A percentile compares a stretch with the other conserved stretches of the same genome.
Conservation (phyloP, 2,113 vertebrate genomes). For the Plecturocebus donacophilus region DNA sequence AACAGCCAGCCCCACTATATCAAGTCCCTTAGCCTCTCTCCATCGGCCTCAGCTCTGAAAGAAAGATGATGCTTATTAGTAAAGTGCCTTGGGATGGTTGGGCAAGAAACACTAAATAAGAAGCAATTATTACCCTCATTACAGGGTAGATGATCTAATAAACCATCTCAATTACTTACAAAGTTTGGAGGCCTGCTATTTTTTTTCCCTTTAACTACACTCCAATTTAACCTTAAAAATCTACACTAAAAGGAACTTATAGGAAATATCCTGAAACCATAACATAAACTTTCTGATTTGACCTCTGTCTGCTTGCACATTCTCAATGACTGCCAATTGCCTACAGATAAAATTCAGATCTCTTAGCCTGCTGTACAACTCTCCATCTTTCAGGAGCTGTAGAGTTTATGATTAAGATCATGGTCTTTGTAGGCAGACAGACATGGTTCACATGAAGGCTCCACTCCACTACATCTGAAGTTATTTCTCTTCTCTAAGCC, state of each 20-base stretch:
- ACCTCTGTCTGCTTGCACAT: not conserved
- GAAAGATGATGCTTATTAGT: slow-evolving; percentile 61
- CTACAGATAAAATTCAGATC: slow-evolving; percentile 12
- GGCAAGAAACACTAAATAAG: slow-evolving; percentile 67
- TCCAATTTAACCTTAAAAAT: slow-evolving; percentile 24
- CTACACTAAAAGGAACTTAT: not conserved
- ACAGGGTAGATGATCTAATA: slow-evolving; percentile 62
- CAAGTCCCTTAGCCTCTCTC: slow-evolving; percentile 12
- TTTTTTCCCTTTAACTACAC: not conserved
- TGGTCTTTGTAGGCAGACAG: not conserved
- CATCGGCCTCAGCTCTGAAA: not conserved
- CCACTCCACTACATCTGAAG: not conserved
- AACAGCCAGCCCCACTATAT: not conserved
- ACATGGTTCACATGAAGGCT: not conserved
- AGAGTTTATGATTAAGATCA: not conserved
- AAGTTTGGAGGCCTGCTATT: not conserved
- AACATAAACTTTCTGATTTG: slow-evolving; percentile 5
- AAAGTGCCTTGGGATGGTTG: slow-evolving; percentile 53
- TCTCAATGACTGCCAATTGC: not conserved
- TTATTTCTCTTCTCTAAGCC: not conserved
- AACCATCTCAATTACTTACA: slow-evolving; percentile 42
- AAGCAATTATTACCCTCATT: slow-evolving; percentile 64
- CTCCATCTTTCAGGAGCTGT: not conserved
- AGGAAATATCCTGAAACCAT: not conserved
- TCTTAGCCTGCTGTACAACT: not conserved